phyloP scores from a whole-genome alignment of 2,113 vertebrate genomes.

The Lophura nycthemera region DNA sequence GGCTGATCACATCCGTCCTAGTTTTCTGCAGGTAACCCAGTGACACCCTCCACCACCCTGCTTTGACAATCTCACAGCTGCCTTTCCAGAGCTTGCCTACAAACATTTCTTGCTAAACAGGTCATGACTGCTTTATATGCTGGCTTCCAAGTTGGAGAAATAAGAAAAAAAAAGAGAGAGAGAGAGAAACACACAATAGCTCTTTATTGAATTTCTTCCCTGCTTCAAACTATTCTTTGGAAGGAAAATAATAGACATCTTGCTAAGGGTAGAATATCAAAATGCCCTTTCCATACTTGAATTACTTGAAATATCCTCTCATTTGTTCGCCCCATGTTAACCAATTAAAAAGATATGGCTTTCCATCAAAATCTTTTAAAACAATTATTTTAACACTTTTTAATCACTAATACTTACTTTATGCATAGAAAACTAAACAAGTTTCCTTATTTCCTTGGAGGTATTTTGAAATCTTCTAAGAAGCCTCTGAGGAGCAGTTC shows the following conservation, averaged over 20 bases:
- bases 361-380: neutral
- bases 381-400: neutral
- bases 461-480: neutral
- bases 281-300: neutral
- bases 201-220: conserved; percentile 29
- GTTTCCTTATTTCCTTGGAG: neutral
- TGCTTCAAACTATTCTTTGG: conserved; percentile 6
- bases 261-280: conserved; percentile 28
- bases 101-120: conserved; percentile 58
- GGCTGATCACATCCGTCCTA: neutral
- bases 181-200: neutral
- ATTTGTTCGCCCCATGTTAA: conserved; percentile 17
- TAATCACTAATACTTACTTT: neutral
- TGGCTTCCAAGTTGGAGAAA: neutral
- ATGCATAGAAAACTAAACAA: neutral
- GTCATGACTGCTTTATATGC: conserved; percentile 34
- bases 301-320: neutral
- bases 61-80: neutral
- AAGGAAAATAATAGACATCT: conserved; percentile 44
- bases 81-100: conserved; percentile 13
- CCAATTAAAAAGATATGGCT: neutral
- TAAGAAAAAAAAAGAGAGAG: neutral
- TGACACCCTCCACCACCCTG: neutral
- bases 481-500: neutral
- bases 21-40: conserved; percentile 17